Base-by-base conservation (phyloP, 2,797 vertebrate genomes). In the Alca torda region DNA sequence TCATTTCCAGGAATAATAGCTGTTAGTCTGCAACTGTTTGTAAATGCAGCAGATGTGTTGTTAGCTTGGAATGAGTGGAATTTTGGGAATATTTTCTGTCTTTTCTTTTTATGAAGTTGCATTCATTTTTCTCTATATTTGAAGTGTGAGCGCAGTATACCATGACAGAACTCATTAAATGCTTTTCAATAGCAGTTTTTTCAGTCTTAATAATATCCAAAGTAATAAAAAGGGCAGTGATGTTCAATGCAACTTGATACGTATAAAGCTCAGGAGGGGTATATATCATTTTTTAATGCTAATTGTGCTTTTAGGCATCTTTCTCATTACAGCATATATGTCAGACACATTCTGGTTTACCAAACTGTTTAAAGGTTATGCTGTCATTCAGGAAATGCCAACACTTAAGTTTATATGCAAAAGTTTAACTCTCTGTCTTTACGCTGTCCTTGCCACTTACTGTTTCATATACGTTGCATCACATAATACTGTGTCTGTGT, bases 321-420 rank as follows among this genome's bases (percentile, higher is more conserved):
- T 81, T 93, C 75, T 93, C 28, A 61, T 93, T 92, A 81, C 57
- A 77, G 53, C 54, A 54, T 65, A 2, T 72, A 28, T 92, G 90
- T 92, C 86, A 95, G 80, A 41, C 60, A 33, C 33, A 43, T 87
- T 92, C 72, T 92, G 30, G 80, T 95, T 93, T 80, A 77, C 84
- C 79, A 57, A 79, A 79, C 63, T 90, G 39, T 82, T 84, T 84
- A 95, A 96, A 96, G 85, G 80, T 95, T 95, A 90, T 56, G 19
- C 90, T 91, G 83, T 87, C 88, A 67, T 82, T 96, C 77, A 82
- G 86, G 68, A 95, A 95, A 95, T 97, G 83, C 59, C 90, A 90
- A 43, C 41, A 56, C 28, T 94, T 76, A 67, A 65, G 35, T 84
- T 92, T 86, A 35, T 63, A 35, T 87, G 88, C 63, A 80, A 4